Percentiles rank a stretch among this genome's conserved stretches.
phyloP scores from a whole-genome alignment of 2,113 vertebrate genomes.

The Cephalopholis sonnerati region DNA sequence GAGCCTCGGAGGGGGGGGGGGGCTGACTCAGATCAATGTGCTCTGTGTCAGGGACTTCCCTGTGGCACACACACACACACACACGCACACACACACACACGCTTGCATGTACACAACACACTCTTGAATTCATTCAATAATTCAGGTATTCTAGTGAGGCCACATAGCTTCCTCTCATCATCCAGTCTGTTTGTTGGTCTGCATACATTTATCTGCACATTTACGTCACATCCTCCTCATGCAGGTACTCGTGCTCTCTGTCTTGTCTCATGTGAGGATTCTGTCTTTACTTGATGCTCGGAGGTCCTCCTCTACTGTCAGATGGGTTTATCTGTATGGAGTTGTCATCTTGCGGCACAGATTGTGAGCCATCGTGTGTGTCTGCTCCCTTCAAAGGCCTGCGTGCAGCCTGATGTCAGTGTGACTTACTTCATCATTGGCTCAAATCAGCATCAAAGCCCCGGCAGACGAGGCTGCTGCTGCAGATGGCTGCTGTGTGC shows the following conservation, averaged over 20 bases:
- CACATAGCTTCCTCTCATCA: background rate
- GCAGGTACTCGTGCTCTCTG: background rate
- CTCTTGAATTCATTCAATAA: background rate
- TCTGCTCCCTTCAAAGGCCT: slow-evolving; percentile 52
- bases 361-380: slow-evolving; percentile 52
- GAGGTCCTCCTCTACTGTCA: slow-evolving; percentile 39
- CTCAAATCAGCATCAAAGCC: slow-evolving; percentile 74
- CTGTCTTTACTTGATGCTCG: slow-evolving; percentile 13
- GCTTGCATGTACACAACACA: background rate
- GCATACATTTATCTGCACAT: background rate
- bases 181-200: background rate
- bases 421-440: slow-evolving; percentile 72
- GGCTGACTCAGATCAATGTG: slow-evolving; percentile 47
- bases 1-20: background rate
- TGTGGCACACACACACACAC: background rate
- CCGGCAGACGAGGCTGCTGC: slow-evolving; percentile 36
- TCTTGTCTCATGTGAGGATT: background rate
- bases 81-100: background rate
- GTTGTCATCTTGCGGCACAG: slow-evolving; percentile 62
- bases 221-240: background rate
- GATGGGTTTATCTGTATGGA: slow-evolving; percentile 40
- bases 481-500: slow-evolving; percentile 71
- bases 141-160: background rate
- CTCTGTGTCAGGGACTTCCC: slow-evolving; percentile 26
- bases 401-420: slow-evolving; percentile 62